Evolutionary conservation across 2,888 invertebrate genomes (phyloP).

Genomic region (Dolomedes plantarius): DNA sequence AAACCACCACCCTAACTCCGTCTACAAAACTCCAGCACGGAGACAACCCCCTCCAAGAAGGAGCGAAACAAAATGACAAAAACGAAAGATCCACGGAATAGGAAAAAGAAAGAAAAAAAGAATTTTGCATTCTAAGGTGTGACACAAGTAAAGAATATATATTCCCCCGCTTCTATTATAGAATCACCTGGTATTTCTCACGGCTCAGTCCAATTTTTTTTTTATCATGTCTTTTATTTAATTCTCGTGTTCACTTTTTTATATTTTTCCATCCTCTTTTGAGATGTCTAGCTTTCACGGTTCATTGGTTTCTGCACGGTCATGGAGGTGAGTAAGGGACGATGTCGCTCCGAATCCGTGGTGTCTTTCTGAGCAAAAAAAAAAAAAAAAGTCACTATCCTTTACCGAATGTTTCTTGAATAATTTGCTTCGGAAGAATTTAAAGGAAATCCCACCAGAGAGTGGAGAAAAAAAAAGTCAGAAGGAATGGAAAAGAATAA

Average conservation of each 20-base stretch:
- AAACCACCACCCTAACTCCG: neutral
- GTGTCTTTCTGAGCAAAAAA: too few species aligned
- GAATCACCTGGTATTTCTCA: conserved; percentile 54
- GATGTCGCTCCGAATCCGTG: neutral
- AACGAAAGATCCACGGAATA: neutral
- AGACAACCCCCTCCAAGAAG: neutral
- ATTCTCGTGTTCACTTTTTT: conserved; percentile 3
- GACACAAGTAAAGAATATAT: conserved; percentile 40
- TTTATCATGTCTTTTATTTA: conserved; percentile 36
- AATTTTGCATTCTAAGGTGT: conserved; percentile 48
- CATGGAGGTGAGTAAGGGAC: neutral
- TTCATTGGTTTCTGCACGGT: conserved; percentile 1
- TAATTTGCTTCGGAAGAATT: neutral
- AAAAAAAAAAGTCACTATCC: neutral
- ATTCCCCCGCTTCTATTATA: conserved; percentile 30
- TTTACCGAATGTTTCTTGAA: neutral
- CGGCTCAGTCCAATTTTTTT: conserved; percentile 7
- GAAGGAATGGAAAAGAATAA: too few species aligned
- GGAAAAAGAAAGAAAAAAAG: conserved; percentile 19
- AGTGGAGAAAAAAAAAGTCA: too few species aligned
- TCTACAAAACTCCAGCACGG: neutral
- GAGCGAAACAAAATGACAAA: neutral
- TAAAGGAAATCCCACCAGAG: neutral
- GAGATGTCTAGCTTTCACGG: neutral
- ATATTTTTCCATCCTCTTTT: too few species aligned